Base-by-base conservation (phyloP, 2,113 vertebrate species). In the Aegithalos caudatus region DNA sequence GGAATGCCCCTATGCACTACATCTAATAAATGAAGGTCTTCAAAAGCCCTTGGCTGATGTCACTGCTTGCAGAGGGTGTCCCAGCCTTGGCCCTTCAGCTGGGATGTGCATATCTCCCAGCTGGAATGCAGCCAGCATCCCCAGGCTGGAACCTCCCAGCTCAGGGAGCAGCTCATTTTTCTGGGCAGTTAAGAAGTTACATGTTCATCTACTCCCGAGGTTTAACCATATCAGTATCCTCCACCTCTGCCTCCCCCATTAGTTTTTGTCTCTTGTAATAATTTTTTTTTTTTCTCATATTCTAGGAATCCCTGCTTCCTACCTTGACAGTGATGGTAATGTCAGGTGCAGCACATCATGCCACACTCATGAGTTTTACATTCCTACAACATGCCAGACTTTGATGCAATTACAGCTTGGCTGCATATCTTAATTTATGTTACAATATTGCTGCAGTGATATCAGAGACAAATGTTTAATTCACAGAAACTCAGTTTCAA, bases 401-500 rank as follows among this genome's bases (percentile, higher is more conserved):
- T 95, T 95, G 95, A 96, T 96, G 91, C 65, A 93, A 96, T 95
- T 95, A 96, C 72, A 84, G 91, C 72, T 54, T 7, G 38, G 53
- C 90, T 86, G 64, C 77, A 14, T 88, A 81, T 90, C 86, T 96
- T 95, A 86, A 97, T 97, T 97, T 94, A 94, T 90, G 86, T 92
- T 94, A 84, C 86, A 91, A 48, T 95, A 91, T 91, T 96, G 88
- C 92, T 74, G 85, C 29, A 79, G 82, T 69, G 89, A 69, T 94
- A 93, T 47, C 3, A 10, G 85, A 97, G 94, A 95, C 95, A 95
- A 96, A 97, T 65, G 88, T 96, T 96, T 93, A 96, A 96, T 94
- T 96, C 94, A 92, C 87, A 83, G 91, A 88, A 87, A 76, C 47
- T 92, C 69, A 6, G 70, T 94, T 95, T 93, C 92, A 91, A 86